Conservation (phyloP, 2,113 vertebrate species). For the Aspiorhynchus laticeps region DNA sequence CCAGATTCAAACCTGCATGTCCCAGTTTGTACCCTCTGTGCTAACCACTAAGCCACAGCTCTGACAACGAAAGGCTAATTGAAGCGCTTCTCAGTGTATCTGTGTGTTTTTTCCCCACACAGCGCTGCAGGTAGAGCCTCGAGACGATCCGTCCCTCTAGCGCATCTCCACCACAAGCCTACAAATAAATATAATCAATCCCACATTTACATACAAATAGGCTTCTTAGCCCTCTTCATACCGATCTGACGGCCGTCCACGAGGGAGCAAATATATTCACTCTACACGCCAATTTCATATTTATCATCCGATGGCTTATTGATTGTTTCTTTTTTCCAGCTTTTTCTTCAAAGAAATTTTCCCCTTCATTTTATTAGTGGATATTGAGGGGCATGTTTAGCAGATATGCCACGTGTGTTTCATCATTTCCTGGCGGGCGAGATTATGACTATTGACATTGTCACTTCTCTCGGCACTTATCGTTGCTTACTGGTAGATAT, state of each 20-base stretch:
- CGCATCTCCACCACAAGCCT: conserved; percentile 56
- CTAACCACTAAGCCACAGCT: background rate
- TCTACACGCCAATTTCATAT: conserved; percentile 70
- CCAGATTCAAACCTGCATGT: conserved; percentile 2
- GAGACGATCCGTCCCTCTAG: conserved; percentile 23
- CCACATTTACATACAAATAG: conserved; percentile 83
- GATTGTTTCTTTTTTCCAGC: conserved; percentile 71
- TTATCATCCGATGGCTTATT: conserved; percentile 78
- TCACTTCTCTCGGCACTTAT: conserved; percentile 85
- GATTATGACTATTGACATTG: conserved; percentile 87
- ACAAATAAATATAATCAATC: conserved; percentile 84
- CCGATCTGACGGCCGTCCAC: conserved; percentile 71
- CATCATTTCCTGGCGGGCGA: conserved; percentile 82
- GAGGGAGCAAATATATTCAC: conserved; percentile 70
- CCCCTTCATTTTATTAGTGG: conserved; percentile 79
- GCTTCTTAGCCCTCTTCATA: conserved; percentile 71
- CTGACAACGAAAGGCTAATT: background rate
- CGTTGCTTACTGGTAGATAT: conserved; percentile 76
- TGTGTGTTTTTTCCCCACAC: background rate
- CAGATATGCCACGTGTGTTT: conserved; percentile 73
- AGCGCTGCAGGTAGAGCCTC: conserved; percentile 10
- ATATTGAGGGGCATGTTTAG: conserved; percentile 76
- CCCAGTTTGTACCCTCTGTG: background rate
- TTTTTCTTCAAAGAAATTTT: conserved; percentile 46
- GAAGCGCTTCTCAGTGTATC: background rate